Percentiles rank a stretch among this genome's conserved stretches.
Evolutionary conservation across 2,888 invertebrate species (phyloP).

Genomic region (Busseola fusca): DNA sequence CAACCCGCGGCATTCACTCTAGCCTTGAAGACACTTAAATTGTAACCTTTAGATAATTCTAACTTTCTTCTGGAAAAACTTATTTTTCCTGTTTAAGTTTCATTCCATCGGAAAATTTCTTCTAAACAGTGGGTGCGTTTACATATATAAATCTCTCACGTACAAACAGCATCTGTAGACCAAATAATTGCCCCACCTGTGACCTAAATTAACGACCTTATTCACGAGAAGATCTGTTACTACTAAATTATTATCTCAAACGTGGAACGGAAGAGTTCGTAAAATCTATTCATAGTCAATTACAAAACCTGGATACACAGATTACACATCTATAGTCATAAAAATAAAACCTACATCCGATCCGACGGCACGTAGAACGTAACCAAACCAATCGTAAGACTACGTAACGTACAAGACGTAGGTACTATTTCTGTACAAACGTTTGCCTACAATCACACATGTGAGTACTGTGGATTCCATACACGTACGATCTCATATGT

Average conservation of each 20-base stretch:
- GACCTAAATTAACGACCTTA: slow-evolving; percentile 35
- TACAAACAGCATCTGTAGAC: slow-evolving; percentile 23
- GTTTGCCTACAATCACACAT: slow-evolving; percentile 39
- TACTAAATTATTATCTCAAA: slow-evolving; percentile 24
- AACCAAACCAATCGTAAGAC: slow-evolving; percentile 47
- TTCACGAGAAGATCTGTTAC: slow-evolving; percentile 15
- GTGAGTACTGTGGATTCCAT: slow-evolving; percentile 14
- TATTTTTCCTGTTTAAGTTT: slow-evolving; percentile 13
- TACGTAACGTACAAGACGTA: slow-evolving; percentile 45
- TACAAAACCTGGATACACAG: slow-evolving; percentile 19
- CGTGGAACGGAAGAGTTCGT: slow-evolving; percentile 24
- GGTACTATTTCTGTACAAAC: slow-evolving; percentile 44
- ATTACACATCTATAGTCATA: slow-evolving; percentile 16
- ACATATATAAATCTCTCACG: slow-evolving; percentile 33
- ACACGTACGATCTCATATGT: slow-evolving; percentile 6
- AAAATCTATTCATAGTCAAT: slow-evolving; percentile 26
- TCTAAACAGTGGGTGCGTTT: slow-evolving; percentile 35
- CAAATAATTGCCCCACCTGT: slow-evolving; percentile 40
- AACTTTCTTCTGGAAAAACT: slow-evolving; percentile 11
- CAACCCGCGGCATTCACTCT: too few species aligned
- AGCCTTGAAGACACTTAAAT: too few species aligned
- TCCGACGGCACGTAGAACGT: slow-evolving; percentile 29
- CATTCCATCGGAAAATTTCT: slow-evolving; percentile 9
- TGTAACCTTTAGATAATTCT: slow-evolving; percentile 19
- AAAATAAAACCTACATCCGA: slow-evolving; percentile 40